These are phyloP conservation scores for Eupristina koningsbergeri DNA, from an alignment of 1,140 invertebrate species.

Conservation along the genomic window DNA sequence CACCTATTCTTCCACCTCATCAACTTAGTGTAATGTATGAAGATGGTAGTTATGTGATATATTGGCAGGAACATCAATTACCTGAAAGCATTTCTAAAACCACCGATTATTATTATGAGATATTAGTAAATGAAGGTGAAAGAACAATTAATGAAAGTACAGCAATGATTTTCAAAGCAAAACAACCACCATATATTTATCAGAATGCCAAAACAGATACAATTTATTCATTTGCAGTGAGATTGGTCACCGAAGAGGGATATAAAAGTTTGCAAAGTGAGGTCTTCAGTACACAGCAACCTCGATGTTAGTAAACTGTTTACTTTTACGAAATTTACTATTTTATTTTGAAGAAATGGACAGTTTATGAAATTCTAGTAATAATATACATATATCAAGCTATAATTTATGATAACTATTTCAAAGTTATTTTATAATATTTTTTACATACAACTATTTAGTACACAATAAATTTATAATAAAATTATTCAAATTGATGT, in stretches of 20 bases:
- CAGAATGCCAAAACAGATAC: conserved; percentile 70
- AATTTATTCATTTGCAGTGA: conserved; percentile 79
- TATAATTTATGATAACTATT: too few relatives aligned
- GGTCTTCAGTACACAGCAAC: conserved; percentile 64
- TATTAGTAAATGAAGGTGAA: conserved; percentile 76
- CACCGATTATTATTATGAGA: conserved; percentile 76
- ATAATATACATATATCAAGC: too few relatives aligned
- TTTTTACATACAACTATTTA: too few relatives aligned
- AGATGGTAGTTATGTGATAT: conserved; percentile 75
- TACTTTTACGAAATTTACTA: neutral
- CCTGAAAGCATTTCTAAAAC: conserved; percentile 54
- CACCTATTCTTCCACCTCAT: conserved; percentile 77
- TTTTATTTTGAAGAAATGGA: too few relatives aligned
- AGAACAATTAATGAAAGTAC: conserved; percentile 72
- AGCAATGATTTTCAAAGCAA: conserved; percentile 70
- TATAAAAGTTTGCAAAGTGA: conserved; percentile 80
- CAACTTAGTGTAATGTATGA: conserved; percentile 76
- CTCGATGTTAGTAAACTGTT: conserved; percentile 31
- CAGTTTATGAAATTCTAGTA: too few relatives aligned
- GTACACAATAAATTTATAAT: too few relatives aligned
- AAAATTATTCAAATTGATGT: too few relatives aligned
- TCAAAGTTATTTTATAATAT: too few relatives aligned
- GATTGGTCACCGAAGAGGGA: conserved; percentile 77
- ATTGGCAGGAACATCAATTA: conserved; percentile 75
- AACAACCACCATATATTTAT: conserved; percentile 76